phyloP scores from a whole-genome alignment of 2,113 vertebrate species.

The Bambusicola thoracicus region DNA sequence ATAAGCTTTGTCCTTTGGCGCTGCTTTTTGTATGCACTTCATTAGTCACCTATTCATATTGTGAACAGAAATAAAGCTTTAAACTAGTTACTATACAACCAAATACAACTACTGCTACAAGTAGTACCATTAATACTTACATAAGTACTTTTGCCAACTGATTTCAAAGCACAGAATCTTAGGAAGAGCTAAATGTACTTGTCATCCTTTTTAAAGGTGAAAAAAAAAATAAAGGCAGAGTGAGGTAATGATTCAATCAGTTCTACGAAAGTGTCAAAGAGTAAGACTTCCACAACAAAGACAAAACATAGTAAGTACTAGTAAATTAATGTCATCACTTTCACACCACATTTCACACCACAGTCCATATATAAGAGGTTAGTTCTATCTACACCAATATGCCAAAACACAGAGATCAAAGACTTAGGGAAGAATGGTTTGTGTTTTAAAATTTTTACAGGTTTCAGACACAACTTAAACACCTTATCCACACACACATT shows the following conservation, averaged over 20 bases:
- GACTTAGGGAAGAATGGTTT: not conserved
- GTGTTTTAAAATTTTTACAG: not conserved
- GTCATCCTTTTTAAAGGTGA: not conserved
- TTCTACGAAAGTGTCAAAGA: not conserved
- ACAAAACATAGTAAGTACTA: constrained; percentile 4
- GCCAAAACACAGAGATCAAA: constrained; percentile 30
- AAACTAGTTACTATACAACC: not conserved
- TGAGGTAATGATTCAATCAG: not conserved
- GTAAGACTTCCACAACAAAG: constrained; percentile 11
- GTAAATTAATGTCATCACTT: not conserved
- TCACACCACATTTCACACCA: not conserved
- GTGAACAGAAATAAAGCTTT: not conserved
- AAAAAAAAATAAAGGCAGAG: not conserved
- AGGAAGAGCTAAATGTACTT: not conserved
- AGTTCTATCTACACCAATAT: not conserved
- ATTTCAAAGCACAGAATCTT: not conserved
- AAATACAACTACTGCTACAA: not conserved
- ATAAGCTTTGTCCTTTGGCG: not conserved
- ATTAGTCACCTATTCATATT: not conserved
- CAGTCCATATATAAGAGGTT: not conserved
- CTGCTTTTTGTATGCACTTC: not conserved
- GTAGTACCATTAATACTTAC: not conserved
- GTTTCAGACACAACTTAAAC: not conserved
- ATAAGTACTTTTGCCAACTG: not conserved
- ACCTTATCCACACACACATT: not conserved